Percentiles rank a stretch among this genome's conserved stretches.
Conservation (phyloP, 2,888 invertebrate species). For the Rutpela maculata region DNA sequence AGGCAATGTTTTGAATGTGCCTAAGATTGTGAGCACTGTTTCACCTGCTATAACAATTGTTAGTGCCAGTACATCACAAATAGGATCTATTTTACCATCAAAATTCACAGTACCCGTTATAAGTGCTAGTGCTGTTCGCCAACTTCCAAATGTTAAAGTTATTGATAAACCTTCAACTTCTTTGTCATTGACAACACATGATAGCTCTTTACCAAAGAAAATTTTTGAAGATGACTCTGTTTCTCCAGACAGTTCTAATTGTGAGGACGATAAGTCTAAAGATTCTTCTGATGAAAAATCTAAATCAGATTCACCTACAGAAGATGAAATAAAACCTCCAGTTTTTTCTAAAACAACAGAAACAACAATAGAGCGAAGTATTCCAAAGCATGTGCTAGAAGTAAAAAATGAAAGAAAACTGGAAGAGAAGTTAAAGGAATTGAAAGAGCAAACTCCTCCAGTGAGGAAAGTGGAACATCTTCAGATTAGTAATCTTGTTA, state of each 20-base stretch:
- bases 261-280: constrained; percentile 71
- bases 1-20: constrained; percentile 67
- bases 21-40: constrained; percentile 67
- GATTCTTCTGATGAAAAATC: constrained; percentile 66
- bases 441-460: constrained; percentile 36
- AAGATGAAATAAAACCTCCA: constrained; percentile 56
- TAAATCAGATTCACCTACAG: constrained; percentile 60
- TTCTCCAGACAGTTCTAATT: constrained; percentile 76
- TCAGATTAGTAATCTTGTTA: constrained; percentile 69
- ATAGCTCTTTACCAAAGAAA: constrained; percentile 79
- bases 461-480: constrained; percentile 61
- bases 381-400: constrained; percentile 14
- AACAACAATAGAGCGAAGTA: constrained; percentile 22
- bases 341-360: constrained; percentile 51
- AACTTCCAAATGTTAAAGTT: constrained; percentile 73
- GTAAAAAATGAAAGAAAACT: constrained; percentile 43
- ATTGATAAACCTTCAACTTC: constrained; percentile 73
- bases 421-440: constrained; percentile 44
- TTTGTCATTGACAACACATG: constrained; percentile 77
- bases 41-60: constrained; percentile 71
- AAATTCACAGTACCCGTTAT: constrained; percentile 72
- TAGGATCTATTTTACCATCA: constrained; percentile 69
- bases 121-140: constrained; percentile 72
- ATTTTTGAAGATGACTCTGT: constrained; percentile 82
- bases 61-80: constrained; percentile 70